Conservation (phyloP, 2,888 invertebrate genomes). For the Zelleria hepariella region DNA sequence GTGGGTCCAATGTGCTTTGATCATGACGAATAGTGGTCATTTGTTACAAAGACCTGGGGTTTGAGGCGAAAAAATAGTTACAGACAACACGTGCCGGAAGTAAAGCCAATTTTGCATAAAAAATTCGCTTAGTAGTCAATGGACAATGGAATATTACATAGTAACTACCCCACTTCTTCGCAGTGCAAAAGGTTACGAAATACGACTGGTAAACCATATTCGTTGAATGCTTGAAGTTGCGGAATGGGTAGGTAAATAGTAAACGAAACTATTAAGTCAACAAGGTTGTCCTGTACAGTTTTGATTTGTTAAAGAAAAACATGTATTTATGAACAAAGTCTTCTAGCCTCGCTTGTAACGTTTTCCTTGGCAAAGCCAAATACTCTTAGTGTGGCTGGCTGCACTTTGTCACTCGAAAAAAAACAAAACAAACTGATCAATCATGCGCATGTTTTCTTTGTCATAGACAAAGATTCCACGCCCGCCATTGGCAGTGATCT, state of each 20-base stretch:
- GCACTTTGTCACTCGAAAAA: neutral
- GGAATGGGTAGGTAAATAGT: neutral
- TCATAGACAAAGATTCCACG: slow-evolving; percentile 14
- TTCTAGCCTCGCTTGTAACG: neutral
- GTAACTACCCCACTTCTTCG: neutral
- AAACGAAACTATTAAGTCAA: neutral
- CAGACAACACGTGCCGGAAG: neutral
- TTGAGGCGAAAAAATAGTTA: neutral
- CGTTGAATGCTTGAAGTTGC: neutral
- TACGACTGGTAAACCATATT: neutral
- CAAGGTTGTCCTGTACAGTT: neutral
- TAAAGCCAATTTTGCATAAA: neutral
- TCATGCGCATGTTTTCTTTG: neutral
- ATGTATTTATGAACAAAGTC: neutral
- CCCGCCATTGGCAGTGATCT: slow-evolving; percentile 59
- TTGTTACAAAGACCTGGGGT: slow-evolving; percentile 23
- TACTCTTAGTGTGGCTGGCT: neutral
- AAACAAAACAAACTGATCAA: neutral
- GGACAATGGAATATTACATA: neutral
- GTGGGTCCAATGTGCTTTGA: slow-evolving; percentile 23
- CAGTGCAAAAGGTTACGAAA: neutral
- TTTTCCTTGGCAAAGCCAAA: neutral
- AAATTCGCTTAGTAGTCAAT: neutral
- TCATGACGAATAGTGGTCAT: slow-evolving; percentile 37
- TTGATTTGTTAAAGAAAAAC: neutral